phyloP scores from a whole-genome alignment of 2,888 invertebrate species.

The Imbricaverruca yamaguchii region DNA sequence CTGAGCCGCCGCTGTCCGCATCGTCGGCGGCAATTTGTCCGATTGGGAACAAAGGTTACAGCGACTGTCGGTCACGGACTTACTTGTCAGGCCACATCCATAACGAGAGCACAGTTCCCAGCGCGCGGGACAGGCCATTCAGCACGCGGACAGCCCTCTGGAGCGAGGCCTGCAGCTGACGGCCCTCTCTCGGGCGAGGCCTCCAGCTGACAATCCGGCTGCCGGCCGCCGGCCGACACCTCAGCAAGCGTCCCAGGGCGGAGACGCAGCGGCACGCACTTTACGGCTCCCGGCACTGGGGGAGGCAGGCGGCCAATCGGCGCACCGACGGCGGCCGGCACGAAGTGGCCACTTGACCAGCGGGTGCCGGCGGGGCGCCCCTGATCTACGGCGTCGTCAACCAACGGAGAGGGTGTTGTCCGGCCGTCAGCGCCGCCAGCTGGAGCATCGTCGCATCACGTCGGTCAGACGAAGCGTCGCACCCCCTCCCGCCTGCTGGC shows the following conservation, averaged over 20 bases:
- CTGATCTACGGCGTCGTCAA: not conserved
- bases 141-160: not conserved
- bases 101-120: conserved; percentile 1
- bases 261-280: not conserved
- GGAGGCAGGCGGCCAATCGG: not conserved
- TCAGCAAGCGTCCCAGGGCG: too few relatives aligned
- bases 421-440: not conserved
- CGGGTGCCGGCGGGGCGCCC: not conserved
- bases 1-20: too few relatives aligned
- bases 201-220: not conserved
- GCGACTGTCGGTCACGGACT: not conserved
- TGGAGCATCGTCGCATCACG: not conserved
- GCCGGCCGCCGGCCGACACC: too few relatives aligned
- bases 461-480: too few relatives aligned
- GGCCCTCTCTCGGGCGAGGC: not conserved
- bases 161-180: not conserved
- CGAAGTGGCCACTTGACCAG: not conserved
- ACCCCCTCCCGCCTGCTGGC: too few relatives aligned
- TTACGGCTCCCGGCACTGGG: not conserved
- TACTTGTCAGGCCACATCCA: not conserved
- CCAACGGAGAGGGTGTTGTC: not conserved
- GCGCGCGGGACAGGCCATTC: not conserved
- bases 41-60: not conserved
- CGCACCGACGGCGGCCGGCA: not conserved
- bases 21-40: not conserved